Evolutionary conservation across 2,888 invertebrate species (phyloP).

Genomic region (Thalpophila matura): DNA sequence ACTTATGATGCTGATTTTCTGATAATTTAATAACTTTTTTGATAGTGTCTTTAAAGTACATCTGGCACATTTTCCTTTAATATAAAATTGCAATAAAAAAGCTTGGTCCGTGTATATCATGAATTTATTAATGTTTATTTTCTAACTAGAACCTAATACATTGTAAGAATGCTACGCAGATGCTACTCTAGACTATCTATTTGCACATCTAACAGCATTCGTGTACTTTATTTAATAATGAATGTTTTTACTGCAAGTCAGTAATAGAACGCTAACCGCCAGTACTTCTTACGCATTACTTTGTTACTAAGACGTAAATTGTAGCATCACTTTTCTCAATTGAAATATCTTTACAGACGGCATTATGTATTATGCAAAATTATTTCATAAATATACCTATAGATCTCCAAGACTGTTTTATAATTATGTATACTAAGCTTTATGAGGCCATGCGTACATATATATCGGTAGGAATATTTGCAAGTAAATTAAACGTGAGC

Average conservation of each 20-base stretch:
- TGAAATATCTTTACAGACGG: constrained; percentile 9
- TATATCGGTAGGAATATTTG: constrained; percentile 34
- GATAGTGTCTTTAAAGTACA: too few species aligned
- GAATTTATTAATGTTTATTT: neutral
- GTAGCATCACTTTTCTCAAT: constrained; percentile 23
- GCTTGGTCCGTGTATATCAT: too few species aligned
- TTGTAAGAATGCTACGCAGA: constrained; percentile 20
- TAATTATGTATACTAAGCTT: constrained; percentile 34
- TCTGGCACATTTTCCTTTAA: too few species aligned
- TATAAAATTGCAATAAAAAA: too few species aligned
- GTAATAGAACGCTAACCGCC: constrained; percentile 36
- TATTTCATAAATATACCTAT: constrained; percentile 4
- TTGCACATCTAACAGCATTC: constrained; percentile 44
- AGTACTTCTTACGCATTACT: constrained; percentile 26
- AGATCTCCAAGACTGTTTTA: constrained; percentile 10
- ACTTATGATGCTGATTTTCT: too few species aligned
- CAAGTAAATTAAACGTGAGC: constrained; percentile 58
- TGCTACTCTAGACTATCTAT: constrained; percentile 29
- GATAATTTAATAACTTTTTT: too few species aligned
- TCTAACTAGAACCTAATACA: constrained; percentile 13
- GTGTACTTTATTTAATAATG: constrained; percentile 40
- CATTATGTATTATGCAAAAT: constrained; percentile 30
- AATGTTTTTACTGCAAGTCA: constrained; percentile 38
- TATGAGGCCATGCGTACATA: constrained; percentile 14
- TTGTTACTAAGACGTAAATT: constrained; percentile 13